Evolutionary conservation across 2,888 invertebrate species (phyloP).

Genomic region (Acanthoscelides obtectus): DNA sequence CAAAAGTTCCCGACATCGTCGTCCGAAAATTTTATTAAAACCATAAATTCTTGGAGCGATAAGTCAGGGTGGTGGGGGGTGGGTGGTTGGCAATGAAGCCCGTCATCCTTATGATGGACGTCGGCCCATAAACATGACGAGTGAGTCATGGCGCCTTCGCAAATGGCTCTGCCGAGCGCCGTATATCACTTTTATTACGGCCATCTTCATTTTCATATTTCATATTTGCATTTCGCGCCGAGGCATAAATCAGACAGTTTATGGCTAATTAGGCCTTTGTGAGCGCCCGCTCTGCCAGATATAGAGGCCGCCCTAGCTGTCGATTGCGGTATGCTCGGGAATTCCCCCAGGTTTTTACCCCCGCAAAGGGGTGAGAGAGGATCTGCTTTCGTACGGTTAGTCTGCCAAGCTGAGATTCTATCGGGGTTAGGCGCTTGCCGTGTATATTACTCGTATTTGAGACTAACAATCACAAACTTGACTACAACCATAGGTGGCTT

Average conservation of each 20-base stretch:
- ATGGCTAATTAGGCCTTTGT: conserved; percentile 60
- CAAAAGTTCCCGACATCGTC: conserved; percentile 9
- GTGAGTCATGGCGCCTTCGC: conserved; percentile 62
- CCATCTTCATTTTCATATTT: conserved; percentile 58
- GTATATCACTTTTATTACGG: conserved; percentile 78
- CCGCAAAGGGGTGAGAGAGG: neutral
- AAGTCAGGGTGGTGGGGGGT: conserved; percentile 32
- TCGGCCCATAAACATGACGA: conserved; percentile 71
- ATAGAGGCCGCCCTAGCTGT: neutral
- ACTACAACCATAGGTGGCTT: no score
- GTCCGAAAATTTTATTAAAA: conserved; percentile 4
- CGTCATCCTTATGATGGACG: conserved; percentile 68
- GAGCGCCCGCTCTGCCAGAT: conserved; percentile 27
- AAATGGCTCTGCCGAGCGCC: conserved; percentile 73
- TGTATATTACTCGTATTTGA: neutral
- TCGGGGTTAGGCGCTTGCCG: neutral
- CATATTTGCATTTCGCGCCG: conserved; percentile 58
- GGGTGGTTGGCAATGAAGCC: conserved; percentile 53
- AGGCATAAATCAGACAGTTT: conserved; percentile 61
- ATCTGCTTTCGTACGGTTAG: neutral
- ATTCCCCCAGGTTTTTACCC: neutral
- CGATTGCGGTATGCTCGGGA: neutral
- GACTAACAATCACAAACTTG: no score
- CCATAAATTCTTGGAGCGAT: conserved; percentile 17
- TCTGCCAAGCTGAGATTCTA: neutral